phyloP scores from a whole-genome alignment of 2,888 invertebrate species.

The Pseudococcus viburni region DNA sequence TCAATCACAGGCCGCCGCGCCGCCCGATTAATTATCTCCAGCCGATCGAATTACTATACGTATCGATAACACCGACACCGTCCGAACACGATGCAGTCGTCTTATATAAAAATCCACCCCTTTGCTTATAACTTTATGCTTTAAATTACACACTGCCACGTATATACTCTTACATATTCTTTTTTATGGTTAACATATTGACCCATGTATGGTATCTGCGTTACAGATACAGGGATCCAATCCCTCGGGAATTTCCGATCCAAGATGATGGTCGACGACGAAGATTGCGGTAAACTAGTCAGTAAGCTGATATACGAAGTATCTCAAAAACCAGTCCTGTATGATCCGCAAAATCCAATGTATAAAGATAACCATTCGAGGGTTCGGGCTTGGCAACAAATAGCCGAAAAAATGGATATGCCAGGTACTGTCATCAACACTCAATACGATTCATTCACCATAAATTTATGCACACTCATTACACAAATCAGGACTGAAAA shows the following conservation, averaged over 20 bases:
- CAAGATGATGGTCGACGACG: not conserved
- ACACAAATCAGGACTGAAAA: too few relatives aligned
- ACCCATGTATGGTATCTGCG: not conserved
- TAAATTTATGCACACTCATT: too few relatives aligned
- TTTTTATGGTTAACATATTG: not conserved
- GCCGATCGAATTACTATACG: conserved; percentile 5
- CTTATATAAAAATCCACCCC: not conserved
- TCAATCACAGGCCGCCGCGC: conserved; percentile 21
- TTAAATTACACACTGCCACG: not conserved
- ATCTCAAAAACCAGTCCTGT: conserved; percentile 58
- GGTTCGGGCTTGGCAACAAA: conserved; percentile 47
- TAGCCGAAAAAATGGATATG: conserved; percentile 56
- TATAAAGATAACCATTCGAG: conserved; percentile 63
- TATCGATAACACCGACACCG: not conserved
- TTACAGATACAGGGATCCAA: not conserved
- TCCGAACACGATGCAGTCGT: not conserved
- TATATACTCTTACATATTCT: too few relatives aligned
- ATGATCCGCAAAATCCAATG: conserved; percentile 58
- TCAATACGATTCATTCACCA: not conserved
- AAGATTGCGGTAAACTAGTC: conserved; percentile 32
- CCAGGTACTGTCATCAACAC: conserved; percentile 20
- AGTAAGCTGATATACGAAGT: conserved; percentile 61
- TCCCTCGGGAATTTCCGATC: not conserved
- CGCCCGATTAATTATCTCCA: conserved; percentile 36
- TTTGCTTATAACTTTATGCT: not conserved